A percentile compares a stretch with the other conserved stretches of the same genome.
Conservation (phyloP, 2,113 vertebrate species). For the Prolemur simus region DNA sequence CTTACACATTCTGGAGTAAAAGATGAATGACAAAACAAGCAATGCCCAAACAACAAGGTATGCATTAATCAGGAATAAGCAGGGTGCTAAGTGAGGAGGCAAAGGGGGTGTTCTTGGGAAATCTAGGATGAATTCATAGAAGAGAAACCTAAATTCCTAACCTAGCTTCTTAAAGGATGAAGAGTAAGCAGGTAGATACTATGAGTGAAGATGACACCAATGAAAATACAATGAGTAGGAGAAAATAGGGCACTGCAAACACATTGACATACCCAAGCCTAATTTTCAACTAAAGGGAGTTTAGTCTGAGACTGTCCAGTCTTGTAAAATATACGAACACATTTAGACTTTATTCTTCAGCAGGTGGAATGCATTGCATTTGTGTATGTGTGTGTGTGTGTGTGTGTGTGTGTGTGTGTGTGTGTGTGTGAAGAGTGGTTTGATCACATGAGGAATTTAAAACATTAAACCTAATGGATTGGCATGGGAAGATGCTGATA, state of each 20-base stretch:
- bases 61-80: neutral
- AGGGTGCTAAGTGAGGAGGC: neutral
- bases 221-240: neutral
- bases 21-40: neutral
- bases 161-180: neutral
- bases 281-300: neutral
- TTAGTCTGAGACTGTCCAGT: rapidly evolving
- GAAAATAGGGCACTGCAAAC: neutral
- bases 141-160: neutral
- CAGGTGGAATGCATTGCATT: neutral
- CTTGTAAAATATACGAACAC: neutral
- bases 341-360: neutral
- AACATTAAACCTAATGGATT: neutral
- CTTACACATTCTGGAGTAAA: neutral
- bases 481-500: rapidly evolving
- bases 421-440: neutral
- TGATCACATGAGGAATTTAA: neutral
- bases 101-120: neutral
- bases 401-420: too few relatives aligned
- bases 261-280: rapidly evolving
- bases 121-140: neutral
- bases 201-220: neutral
- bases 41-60: neutral
- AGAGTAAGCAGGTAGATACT: neutral
- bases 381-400: neutral